Base-by-base conservation (phyloP, 2,888 invertebrate species). In the Anodontia alba region DNA sequence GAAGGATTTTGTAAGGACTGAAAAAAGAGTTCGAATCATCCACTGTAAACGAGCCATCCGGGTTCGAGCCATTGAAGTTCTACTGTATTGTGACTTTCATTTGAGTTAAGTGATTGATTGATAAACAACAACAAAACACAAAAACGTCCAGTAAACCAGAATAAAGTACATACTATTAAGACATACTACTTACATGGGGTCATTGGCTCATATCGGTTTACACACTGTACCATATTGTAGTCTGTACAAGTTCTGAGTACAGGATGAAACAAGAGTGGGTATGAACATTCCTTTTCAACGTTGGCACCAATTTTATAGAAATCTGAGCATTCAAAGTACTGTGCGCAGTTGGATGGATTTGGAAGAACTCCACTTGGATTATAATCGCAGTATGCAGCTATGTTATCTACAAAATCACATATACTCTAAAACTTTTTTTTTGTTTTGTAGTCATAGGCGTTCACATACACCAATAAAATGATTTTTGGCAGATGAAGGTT, bases 111-210 rank as follows among this genome's bases (percentile, higher is more conserved):
- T n/a, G n/a, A n/a, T n/a, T n/a, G n/a, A n/a, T n/a, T n/a, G n/a
- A n/a, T n/a, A n/a, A n/a, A n/a, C n/a, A n/a, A n/a, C n/a, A n/a
- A n/a, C n/a, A n/a, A n/a, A n/a, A n/a, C n/a, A n/a, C n/a, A n/a
- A n/a, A n/a, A n/a, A n/a, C n/a, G n/a, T n/a, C n/a, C n/a, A n/a
- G n/a, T n/a, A n/a, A n/a, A n/a, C n/a, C n/a, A n/a, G n/a, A n/a
- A n/a, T n/a, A n/a, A n/a, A n/a, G n/a, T n/a, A n/a, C n/a, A n/a
- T n/a, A n/a, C n/a, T n/a, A n/a, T n/a, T n/a, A n/a, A n/a, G n/a
- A n/a, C n/a, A n/a, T n/a, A n/a, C n/a, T 26, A 26, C 86, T 83
- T 83, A 88, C 88, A 88, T 29, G 88, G 88, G 8, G 84, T 84
- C 54, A 83, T 84, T 5, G 86, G 88, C 72, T 88, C 88, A 38